Conservation (phyloP, 2,113 vertebrate species). For the Atlantisia rogersi region DNA sequence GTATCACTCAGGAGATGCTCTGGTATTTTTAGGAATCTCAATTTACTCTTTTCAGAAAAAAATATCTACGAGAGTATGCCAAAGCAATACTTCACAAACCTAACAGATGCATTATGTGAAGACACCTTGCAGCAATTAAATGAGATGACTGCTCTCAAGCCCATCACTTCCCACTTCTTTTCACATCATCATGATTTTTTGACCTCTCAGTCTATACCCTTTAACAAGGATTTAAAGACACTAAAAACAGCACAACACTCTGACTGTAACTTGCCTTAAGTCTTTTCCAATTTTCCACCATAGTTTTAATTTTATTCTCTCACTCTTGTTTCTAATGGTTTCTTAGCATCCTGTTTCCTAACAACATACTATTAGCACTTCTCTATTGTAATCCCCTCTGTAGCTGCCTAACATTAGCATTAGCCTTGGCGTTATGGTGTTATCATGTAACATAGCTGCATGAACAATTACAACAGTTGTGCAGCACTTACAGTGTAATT, state of each 20-base stretch:
- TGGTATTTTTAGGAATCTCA: conserved; percentile 34
- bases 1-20: conserved; percentile 10
- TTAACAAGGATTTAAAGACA: neutral
- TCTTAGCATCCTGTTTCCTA: conserved; percentile 22
- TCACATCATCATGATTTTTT: conserved; percentile 13
- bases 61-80: neutral
- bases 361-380: conserved; percentile 17
- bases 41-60: conserved; percentile 30
- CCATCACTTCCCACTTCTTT: conserved; percentile 54
- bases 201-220: conserved; percentile 24
- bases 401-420: conserved; percentile 32
- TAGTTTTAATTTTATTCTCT: neutral
- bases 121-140: conserved; percentile 30
- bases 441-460: conserved; percentile 35
- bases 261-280: neutral
- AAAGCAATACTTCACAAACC: conserved; percentile 8
- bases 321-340: neutral
- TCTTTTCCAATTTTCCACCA: neutral
- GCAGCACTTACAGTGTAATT: conserved; percentile 34
- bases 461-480: conserved; percentile 53
- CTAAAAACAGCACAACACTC: neutral
- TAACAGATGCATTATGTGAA: conserved; percentile 4
- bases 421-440: conserved; percentile 29
- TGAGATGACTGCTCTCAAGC: neutral
- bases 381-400: conserved; percentile 27